These are phyloP conservation scores for Tiaroga cobitis DNA, from an alignment of 2,797 vertebrate species.

Conservation along the genomic window DNA sequence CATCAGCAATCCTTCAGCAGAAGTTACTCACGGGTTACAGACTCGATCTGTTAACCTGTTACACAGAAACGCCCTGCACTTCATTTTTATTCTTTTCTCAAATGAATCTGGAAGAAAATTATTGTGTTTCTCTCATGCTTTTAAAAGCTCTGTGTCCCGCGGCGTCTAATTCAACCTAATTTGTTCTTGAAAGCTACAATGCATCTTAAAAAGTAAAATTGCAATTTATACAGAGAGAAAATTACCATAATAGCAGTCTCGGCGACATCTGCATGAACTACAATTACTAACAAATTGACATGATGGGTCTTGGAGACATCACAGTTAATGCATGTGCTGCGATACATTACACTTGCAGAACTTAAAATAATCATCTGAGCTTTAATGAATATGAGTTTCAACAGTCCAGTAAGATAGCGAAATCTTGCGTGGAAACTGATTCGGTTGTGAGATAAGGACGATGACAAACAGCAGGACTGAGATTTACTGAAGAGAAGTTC, in stretches of 20 bases:
- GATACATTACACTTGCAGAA: neutral
- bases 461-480: neutral
- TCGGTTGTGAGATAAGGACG: neutral
- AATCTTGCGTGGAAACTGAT: neutral
- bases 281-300: neutral
- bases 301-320: neutral
- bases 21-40: neutral
- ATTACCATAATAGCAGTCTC: conserved; percentile 16
- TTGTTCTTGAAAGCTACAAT: neutral
- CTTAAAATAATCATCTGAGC: neutral
- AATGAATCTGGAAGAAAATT: neutral
- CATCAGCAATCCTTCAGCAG: neutral
- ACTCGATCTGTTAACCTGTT: neutral
- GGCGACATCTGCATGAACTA: neutral
- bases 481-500: neutral
- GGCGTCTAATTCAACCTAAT: neutral
- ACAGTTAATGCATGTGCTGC: neutral
- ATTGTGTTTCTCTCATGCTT: neutral
- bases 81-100: neutral
- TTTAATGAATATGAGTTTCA: neutral
- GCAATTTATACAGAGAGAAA: conserved; percentile 2
- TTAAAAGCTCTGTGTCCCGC: neutral
- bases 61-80: no score
- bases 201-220: neutral
- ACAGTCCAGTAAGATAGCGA: neutral